phyloP scores from a whole-genome alignment of 2,888 invertebrate genomes.

The Rhamnusium bicolor region DNA sequence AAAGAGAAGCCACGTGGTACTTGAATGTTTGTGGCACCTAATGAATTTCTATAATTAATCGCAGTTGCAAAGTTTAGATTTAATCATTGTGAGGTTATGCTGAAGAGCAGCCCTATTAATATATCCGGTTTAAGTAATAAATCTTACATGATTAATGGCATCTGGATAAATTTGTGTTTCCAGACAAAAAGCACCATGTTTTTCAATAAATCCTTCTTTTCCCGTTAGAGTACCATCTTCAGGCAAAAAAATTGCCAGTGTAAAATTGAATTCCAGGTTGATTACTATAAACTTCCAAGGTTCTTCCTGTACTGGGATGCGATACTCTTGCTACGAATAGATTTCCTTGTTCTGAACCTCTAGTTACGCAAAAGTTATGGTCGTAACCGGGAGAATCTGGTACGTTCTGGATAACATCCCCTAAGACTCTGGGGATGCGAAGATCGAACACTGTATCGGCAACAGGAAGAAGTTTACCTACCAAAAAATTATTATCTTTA shows the following conservation, averaged over 20 bases:
- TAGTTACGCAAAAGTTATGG: constrained; percentile 85
- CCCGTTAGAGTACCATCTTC: constrained; percentile 66
- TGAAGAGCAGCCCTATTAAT: too few species aligned
- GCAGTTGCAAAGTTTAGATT: too few species aligned
- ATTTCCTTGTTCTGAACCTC: constrained; percentile 73
- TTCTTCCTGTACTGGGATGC: constrained; percentile 81
- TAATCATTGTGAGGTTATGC: too few species aligned
- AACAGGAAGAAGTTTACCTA: constrained; percentile 81
- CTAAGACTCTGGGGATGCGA: constrained; percentile 77
- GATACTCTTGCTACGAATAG: constrained; percentile 79
- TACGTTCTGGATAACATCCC: constrained; percentile 78
- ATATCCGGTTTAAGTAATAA: too few species aligned
- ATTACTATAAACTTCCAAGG: constrained; percentile 82
- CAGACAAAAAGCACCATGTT: constrained; percentile 83
- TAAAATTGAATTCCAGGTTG: constrained; percentile 95
- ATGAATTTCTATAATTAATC: too few species aligned
- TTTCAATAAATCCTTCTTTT: constrained; percentile 58
- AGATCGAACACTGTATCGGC: constrained; percentile 84
- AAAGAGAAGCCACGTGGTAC: too few species aligned
- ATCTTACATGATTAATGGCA: constrained; percentile 85
- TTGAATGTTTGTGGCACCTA: too few species aligned
- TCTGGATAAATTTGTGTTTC: constrained; percentile 96
- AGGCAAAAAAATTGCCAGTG: constrained; percentile 84
- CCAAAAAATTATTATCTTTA: too few species aligned
- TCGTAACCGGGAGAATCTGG: constrained; percentile 83